phyloP scores from a whole-genome alignment of 2,797 vertebrate genomes.

The Enteromius fasciolatus region DNA sequence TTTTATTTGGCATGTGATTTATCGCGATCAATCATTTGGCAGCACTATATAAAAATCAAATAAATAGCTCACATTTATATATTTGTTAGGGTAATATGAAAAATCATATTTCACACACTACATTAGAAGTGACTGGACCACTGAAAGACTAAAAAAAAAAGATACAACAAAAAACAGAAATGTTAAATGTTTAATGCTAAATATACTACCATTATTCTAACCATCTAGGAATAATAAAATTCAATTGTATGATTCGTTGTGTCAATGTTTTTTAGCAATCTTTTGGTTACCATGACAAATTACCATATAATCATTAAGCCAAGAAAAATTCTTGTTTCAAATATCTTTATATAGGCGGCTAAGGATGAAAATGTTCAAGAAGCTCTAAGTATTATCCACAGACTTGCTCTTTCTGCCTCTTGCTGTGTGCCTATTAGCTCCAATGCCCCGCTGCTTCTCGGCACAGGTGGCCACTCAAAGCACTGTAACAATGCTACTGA shows the following conservation, averaged over 20 bases:
- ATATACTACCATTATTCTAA: neutral
- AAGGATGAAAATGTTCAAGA: neutral
- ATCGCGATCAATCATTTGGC: no score
- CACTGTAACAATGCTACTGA: conserved; percentile 14
- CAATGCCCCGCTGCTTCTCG: conserved; percentile 11
- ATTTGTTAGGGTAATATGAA: neutral
- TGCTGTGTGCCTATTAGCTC: conserved; percentile 24
- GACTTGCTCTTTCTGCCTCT: conserved; percentile 12
- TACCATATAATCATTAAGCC: neutral
- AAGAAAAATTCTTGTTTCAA: neutral
- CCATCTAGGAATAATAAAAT: neutral
- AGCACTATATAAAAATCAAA: neutral
- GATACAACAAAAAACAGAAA: neutral
- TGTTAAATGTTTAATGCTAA: neutral
- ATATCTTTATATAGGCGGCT: neutral
- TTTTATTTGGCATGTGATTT: no score
- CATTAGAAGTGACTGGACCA: neutral
- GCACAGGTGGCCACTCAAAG: conserved; percentile 24
- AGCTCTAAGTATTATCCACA: conserved; percentile 6
- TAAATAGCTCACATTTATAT: neutral
- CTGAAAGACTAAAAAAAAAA: neutral
- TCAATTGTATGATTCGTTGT: neutral
- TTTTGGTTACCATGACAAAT: neutral
- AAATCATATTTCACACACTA: neutral
- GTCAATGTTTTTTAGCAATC: neutral